phyloP scores from a whole-genome alignment of 2,797 vertebrate genomes.

The Sebastes oblongus region DNA sequence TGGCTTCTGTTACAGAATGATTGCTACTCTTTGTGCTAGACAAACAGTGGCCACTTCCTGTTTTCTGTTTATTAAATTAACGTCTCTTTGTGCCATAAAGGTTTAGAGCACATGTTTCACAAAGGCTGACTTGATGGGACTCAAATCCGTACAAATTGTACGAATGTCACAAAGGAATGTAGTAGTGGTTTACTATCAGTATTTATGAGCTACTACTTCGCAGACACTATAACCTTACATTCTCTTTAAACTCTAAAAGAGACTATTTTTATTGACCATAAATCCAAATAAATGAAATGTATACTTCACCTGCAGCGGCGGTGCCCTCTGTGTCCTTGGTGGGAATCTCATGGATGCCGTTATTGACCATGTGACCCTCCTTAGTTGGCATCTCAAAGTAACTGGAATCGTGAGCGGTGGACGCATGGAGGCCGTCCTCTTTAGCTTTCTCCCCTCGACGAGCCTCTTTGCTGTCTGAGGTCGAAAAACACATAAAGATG shows the following conservation, averaged over 20 bases:
- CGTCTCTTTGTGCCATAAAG: not conserved
- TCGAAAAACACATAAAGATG: constrained; percentile 5
- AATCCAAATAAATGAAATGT: not conserved
- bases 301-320: constrained; percentile 59
- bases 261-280: not conserved
- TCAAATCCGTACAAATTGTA: not conserved
- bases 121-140: not conserved
- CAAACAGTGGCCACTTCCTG: not conserved
- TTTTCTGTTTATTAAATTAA: not conserved
- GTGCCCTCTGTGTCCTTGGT: constrained; percentile 91
- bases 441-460: constrained; percentile 83
- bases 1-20: not conserved
- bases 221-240: not conserved
- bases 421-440: constrained; percentile 85
- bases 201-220: not conserved
- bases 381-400: constrained; percentile 97
- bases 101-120: not conserved
- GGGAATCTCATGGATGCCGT: constrained; percentile 92
- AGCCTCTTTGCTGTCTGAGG: constrained; percentile 84
- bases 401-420: constrained; percentile 87
- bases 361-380: constrained; percentile 89
- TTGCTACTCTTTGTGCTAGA: not conserved
- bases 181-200: not conserved
- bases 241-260: not conserved
- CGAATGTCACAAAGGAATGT: not conserved